Conservation (phyloP, 2,797 vertebrate species). For the Trachurus trachurus region DNA sequence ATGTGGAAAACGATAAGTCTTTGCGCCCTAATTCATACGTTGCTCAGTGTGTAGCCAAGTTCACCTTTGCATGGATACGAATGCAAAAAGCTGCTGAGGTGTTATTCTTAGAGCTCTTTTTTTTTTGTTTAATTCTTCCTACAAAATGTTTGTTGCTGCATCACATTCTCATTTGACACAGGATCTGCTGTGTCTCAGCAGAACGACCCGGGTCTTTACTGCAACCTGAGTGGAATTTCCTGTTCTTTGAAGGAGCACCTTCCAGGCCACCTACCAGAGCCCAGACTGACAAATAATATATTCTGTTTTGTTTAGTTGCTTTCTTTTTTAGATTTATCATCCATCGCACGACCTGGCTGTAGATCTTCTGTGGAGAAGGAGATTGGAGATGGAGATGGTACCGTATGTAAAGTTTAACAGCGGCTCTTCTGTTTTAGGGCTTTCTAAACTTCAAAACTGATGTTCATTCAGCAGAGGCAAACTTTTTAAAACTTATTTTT, state of each 20-base stretch:
- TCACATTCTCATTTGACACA: not conserved
- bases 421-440: too few species aligned
- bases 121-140: not conserved
- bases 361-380: not conserved
- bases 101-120: not conserved
- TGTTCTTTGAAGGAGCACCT: slow-evolving; percentile 16
- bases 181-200: not conserved
- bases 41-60: not conserved
- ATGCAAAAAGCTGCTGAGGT: not conserved
- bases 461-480: too few species aligned
- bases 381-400: not conserved
- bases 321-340: too few species aligned
- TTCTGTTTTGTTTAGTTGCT: not conserved
- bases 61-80: slow-evolving; percentile 1
- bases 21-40: not conserved
- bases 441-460: too few species aligned
- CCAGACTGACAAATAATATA: slow-evolving; percentile 1
- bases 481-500: too few species aligned
- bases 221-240: not conserved
- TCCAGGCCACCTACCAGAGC: not conserved
- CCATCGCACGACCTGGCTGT: too few species aligned
- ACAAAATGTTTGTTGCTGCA: not conserved
- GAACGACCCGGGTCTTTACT: not conserved
- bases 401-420: not conserved
- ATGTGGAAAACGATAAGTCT: slow-evolving; percentile 16